Evolutionary conservation across 2,113 vertebrate species (phyloP).

Genomic region (Pelmatolapia mariae): DNA sequence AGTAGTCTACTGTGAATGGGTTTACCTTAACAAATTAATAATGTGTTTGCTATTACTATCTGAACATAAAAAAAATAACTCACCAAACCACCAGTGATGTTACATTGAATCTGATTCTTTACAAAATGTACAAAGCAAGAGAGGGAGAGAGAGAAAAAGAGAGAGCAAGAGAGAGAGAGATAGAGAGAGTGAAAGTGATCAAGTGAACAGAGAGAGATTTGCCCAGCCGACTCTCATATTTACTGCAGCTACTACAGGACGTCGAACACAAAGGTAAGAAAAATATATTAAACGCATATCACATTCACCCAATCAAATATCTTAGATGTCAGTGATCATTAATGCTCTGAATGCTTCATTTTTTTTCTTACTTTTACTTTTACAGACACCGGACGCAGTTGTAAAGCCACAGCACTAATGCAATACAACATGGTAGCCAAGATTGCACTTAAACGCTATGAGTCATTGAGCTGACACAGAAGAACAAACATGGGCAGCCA

Average conservation of each 20-base stretch:
- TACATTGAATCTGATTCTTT: background rate
- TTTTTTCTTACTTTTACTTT: background rate
- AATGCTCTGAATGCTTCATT: background rate
- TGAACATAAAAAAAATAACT: background rate
- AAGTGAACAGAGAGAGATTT: background rate
- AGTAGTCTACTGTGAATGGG: background rate
- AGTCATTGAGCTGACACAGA: background rate
- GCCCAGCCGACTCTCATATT: background rate
- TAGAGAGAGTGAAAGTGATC: background rate
- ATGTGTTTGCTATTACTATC: background rate
- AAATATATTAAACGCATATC: background rate
- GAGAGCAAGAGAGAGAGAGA: background rate
- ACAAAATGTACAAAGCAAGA: background rate
- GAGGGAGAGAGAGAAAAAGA: background rate
- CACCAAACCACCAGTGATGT: background rate
- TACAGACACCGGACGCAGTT: rapidly evolving
- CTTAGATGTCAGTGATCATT: background rate
- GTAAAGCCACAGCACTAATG: background rate
- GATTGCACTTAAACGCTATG: background rate
- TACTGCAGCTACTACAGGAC: background rate
- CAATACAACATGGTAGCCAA: background rate
- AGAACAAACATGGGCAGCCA: background rate
- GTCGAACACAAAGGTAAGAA: background rate
- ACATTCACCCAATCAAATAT: background rate
- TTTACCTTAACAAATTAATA: background rate